Base-by-base conservation (phyloP, 1,140 invertebrate genomes). In the Ladona fulva region DNA sequence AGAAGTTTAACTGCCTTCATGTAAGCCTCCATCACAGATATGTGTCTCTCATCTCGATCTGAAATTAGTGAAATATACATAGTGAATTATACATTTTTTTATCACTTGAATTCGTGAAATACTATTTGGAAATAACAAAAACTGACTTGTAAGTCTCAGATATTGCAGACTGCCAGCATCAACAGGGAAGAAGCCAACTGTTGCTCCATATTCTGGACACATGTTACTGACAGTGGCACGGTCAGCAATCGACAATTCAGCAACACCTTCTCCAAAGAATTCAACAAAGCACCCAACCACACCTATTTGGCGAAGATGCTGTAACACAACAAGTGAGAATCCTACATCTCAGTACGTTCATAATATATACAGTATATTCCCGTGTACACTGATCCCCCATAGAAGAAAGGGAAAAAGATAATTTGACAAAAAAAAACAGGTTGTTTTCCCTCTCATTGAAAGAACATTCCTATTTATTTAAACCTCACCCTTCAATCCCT, bases 211-310 rank as follows among this genome's bases (percentile, higher is more conserved):
- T 87, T 99, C 97, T 0, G 97, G 97, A 84, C 95, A 98, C 97
- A 99, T 99, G 86, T 99, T 99, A 44, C 91, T 96, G 83, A 95
- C 97, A 44, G 90, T 98, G 79, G 92, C 97, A 79, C 98, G 85
- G 86, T 99, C 98, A 3, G 97, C 97, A 76, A 99, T 96, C 74
- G 95, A 97, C 0, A 99, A 85, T 78, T 93, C 90, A 0, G 90
- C 84, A 12, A 99, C 95, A 10, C 97, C 97, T 0, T 95, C 91
- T 0, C 98, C 98, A 84, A 95, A 99, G 86, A 99, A 99, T 87
- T 99, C 97, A 1, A 99, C 97, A 87, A 99, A 99, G 84, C 99
- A 99, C 74, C 96, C 97, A 74, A 99, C 97, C 25, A 99, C 97
- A 76, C 97, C 97, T 74, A 98, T 83, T 84, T 96, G 92, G 42